A percentile compares a stretch with the other conserved stretches of the same genome.
Conservation (phyloP, 2,888 invertebrate genomes). For the Nysson spinosus region DNA sequence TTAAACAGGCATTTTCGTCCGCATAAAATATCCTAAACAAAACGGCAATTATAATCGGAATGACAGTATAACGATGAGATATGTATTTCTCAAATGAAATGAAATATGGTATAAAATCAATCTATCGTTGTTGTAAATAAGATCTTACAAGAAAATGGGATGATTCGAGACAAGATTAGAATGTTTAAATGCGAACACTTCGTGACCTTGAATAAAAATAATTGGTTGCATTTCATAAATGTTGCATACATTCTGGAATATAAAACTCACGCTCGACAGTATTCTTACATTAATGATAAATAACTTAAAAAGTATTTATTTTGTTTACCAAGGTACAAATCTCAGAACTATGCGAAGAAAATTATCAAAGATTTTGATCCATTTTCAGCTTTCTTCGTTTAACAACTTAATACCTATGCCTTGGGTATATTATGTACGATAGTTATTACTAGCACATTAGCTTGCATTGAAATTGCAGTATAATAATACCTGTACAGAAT, state of each 20-base stretch:
- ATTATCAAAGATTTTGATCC: slow-evolving; percentile 38
- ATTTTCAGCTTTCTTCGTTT: slow-evolving; percentile 32
- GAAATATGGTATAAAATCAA: too few relatives aligned
- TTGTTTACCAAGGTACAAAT: slow-evolving; percentile 56
- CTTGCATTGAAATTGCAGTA: slow-evolving; percentile 50
- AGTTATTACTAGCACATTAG: slow-evolving; percentile 49
- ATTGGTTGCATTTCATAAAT: too few relatives aligned
- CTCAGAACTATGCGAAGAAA: slow-evolving; percentile 47
- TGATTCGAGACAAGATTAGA: too few relatives aligned
- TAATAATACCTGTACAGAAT: slow-evolving; percentile 10
- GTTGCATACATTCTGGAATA: slow-evolving; percentile 53
- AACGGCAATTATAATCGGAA: too few relatives aligned
- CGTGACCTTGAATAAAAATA: background rate
- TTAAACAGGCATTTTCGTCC: slow-evolving; percentile 4
- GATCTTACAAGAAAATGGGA: too few relatives aligned
- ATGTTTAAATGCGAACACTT: background rate
- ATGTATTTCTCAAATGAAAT: too few relatives aligned
- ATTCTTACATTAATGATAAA: slow-evolving; percentile 69
- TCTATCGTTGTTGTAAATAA: too few relatives aligned
- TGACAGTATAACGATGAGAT: background rate
- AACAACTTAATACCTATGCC: slow-evolving; percentile 30
- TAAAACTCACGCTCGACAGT: slow-evolving; percentile 59
- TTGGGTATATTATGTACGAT: slow-evolving; percentile 32
- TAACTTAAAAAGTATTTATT: slow-evolving; percentile 68
- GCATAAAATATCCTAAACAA: too few relatives aligned